Conservation (phyloP, 2,113 vertebrate species). For the Barnardius zonarius region DNA sequence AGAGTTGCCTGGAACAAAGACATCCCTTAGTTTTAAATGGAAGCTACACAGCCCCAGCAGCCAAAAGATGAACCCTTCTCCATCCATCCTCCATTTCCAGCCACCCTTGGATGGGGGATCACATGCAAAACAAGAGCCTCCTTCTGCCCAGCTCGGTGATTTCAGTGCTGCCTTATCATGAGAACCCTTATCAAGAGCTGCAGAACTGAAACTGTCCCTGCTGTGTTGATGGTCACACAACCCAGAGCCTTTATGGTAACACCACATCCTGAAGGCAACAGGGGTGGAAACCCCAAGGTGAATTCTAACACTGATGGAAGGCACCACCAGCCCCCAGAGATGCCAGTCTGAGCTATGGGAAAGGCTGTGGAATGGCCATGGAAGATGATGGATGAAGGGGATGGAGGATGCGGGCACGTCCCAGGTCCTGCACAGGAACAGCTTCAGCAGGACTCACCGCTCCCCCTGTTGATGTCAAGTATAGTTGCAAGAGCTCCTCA, state of each 20-base stretch:
- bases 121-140: background rate
- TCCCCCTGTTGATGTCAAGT: conserved; percentile 28
- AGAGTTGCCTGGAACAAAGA: background rate
- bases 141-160: background rate
- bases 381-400: background rate
- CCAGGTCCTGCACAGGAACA: background rate
- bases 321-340: no score
- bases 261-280: background rate
- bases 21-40: background rate
- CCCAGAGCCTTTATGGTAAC: background rate
- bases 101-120: background rate
- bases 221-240: accelerated
- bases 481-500: background rate
- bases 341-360: background rate
- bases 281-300: background rate
- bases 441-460: background rate
- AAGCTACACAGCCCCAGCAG: background rate
- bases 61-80: background rate
- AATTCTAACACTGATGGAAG: background rate
- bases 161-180: background rate
- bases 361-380: accelerated
- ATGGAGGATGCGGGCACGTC: background rate
- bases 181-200: background rate
- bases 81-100: background rate
- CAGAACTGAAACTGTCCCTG: background rate